phyloP scores from a whole-genome alignment of 2,113 vertebrate genomes.

The Labeo catla region DNA sequence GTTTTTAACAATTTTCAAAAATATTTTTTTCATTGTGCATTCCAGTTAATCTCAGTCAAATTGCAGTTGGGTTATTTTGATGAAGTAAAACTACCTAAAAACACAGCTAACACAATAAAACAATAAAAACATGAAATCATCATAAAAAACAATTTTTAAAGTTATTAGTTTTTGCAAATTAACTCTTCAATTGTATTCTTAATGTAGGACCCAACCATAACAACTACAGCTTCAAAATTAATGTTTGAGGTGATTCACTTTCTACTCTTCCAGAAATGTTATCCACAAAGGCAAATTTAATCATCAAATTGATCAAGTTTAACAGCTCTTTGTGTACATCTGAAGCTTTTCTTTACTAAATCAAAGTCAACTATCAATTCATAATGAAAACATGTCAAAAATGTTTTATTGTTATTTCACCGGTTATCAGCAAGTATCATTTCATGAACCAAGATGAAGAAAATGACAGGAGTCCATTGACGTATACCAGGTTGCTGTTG shows the following conservation, averaged over 20 bases:
- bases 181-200: not conserved
- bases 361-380: not conserved
- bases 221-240: not conserved
- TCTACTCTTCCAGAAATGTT: not conserved
- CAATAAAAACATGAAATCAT: too few species aligned
- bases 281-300: not conserved
- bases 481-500: not conserved
- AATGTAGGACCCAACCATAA: not conserved
- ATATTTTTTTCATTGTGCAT: too few species aligned
- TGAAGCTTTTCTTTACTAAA: not conserved
- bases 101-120: too few species aligned
- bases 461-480: not conserved
- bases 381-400: constrained; percentile 30
- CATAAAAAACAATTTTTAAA: too few species aligned
- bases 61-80: too few species aligned
- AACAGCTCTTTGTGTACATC: not conserved
- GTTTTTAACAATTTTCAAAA: too few species aligned
- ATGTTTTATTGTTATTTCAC: constrained; percentile 35
- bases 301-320: not conserved
- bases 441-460: not conserved
- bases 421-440: constrained; percentile 12
- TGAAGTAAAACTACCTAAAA: too few species aligned
- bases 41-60: too few species aligned
- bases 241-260: not conserved
- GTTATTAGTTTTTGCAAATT: too few species aligned